These are phyloP conservation scores for Drosophila imparisetae DNA, from an alignment of 2,888 invertebrate species.

Conservation along the genomic window DNA sequence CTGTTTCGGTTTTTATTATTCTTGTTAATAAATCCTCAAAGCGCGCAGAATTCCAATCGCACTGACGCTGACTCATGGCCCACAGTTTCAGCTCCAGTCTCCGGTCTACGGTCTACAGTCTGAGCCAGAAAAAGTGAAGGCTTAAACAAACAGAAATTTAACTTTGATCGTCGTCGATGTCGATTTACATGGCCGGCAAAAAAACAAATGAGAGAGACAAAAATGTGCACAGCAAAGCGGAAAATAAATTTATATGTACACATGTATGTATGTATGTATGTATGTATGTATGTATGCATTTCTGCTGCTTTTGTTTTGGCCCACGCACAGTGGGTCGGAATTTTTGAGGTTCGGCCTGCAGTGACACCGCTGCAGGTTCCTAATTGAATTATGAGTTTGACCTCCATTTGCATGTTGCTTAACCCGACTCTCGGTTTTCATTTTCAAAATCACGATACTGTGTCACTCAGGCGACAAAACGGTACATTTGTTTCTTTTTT, in stretches of 20 bases:
- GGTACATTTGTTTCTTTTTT: conserved; percentile 55
- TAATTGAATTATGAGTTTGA: conserved; percentile 79
- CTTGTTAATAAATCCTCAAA: conserved; percentile 81
- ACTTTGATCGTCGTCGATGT: conserved; percentile 60
- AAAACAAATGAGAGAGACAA: conserved; percentile 21
- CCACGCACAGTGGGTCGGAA: conserved; percentile 75
- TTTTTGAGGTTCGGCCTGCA: conserved; percentile 50
- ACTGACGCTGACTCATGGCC: conserved; percentile 65
- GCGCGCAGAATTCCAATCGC: conserved; percentile 79
- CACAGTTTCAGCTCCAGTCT: conserved; percentile 45
- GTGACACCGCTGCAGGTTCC: conserved; percentile 72
- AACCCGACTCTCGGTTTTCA: conserved; percentile 62
- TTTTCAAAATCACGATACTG: conserved; percentile 70
- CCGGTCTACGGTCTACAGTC: conserved; percentile 19
- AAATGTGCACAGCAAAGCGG: conserved; percentile 40
- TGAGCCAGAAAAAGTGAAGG: conserved; percentile 68
- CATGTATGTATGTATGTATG: conserved; percentile 1
- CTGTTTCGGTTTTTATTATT: conserved; percentile 69
- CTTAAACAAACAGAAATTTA: conserved; percentile 63
- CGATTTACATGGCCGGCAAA: conserved; percentile 61
- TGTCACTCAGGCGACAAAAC: conserved; percentile 67
- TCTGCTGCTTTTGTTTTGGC: conserved; percentile 32
- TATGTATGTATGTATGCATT: conserved; percentile 10
- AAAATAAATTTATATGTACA: conserved; percentile 39
- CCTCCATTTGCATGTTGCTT: conserved; percentile 73